Conservation (phyloP, 2,797 vertebrate genomes). For the Onychomys arenicola region DNA sequence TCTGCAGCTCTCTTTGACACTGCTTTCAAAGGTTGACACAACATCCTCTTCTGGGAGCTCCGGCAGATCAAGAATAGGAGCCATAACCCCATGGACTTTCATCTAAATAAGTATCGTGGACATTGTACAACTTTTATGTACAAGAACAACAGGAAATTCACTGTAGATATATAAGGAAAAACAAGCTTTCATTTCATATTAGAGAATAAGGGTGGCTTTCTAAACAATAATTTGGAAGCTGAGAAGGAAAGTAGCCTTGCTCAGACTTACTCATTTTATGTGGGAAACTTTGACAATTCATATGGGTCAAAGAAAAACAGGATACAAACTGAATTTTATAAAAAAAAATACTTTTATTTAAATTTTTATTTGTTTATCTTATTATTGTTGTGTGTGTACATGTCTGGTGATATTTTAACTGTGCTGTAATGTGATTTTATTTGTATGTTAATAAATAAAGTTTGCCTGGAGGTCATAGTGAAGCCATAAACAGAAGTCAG, state of each 20-base stretch:
- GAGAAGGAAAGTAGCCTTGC: background rate
- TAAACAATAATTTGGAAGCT: background rate
- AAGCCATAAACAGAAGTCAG: no score
- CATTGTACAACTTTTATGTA: background rate
- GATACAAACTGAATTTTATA: background rate
- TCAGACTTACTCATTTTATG: slow-evolving; percentile 1
- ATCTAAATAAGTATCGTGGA: background rate
- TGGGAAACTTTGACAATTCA: background rate
- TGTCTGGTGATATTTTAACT: no score
- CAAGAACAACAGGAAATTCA: background rate
- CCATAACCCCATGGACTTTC: no score
- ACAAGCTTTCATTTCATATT: background rate
- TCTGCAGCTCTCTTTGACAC: background rate
- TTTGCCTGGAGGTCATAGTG: no score
- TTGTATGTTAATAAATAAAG: no score
- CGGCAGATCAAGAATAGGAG: background rate
- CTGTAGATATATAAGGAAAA: background rate
- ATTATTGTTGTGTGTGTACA: background rate
- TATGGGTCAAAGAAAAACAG: background rate
- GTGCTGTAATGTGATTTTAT: no score
- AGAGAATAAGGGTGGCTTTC: background rate
- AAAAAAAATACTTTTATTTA: background rate
- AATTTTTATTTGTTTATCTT: background rate
- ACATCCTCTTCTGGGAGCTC: background rate
- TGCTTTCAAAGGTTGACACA: background rate